Conservation (phyloP, 2,797 vertebrate genomes). For the Columba guinea region DNA sequence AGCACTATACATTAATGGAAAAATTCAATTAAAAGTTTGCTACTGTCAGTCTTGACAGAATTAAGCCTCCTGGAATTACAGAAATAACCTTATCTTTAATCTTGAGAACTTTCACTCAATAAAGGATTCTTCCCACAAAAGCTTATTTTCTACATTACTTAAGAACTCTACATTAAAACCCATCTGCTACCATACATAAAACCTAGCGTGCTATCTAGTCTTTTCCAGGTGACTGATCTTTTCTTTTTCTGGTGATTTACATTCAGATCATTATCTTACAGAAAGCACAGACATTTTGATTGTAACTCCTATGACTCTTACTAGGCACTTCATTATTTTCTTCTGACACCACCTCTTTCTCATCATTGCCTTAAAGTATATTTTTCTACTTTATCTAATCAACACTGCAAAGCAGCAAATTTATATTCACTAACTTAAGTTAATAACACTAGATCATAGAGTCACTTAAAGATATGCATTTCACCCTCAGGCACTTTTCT, state of each 20-base stretch:
- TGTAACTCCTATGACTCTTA: background rate
- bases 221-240: background rate
- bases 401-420: background rate
- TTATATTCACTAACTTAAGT: background rate
- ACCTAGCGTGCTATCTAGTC: background rate
- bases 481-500: background rate
- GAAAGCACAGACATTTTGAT: background rate
- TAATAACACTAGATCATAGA: background rate
- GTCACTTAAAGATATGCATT: background rate
- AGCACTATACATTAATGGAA: background rate
- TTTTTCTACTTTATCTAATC: slow-evolving; percentile 9
- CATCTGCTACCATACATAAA: background rate
- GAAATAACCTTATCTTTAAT: background rate
- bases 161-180: background rate
- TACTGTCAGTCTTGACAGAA: background rate
- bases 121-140: background rate
- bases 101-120: background rate
- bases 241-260: background rate
- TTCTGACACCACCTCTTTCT: background rate
- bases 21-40: background rate
- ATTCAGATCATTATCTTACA: background rate
- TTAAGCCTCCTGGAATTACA: background rate
- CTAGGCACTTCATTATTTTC: background rate
- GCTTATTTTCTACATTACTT: background rate
- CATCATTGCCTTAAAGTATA: background rate